These are phyloP conservation scores for Octomys mimax DNA, from an alignment of 2,797 vertebrate species.

Conservation along the genomic window DNA sequence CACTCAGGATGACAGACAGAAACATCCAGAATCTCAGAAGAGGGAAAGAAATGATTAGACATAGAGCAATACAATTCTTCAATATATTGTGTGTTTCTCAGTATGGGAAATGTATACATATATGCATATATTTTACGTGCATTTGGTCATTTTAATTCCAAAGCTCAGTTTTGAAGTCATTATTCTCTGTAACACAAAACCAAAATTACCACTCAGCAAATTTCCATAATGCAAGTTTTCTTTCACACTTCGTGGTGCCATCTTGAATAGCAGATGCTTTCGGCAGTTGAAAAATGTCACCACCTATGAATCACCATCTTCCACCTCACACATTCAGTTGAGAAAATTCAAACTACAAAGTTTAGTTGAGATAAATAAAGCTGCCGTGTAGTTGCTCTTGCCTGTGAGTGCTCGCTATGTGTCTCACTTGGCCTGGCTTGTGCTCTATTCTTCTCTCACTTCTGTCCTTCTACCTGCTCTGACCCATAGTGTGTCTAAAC, in stretches of 20 bases:
- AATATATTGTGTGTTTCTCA: not conserved
- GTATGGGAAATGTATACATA: not conserved
- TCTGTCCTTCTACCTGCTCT: not conserved
- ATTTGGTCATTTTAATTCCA: conserved; percentile 20
- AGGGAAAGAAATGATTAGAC: not conserved
- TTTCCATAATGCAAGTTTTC: conserved; percentile 51
- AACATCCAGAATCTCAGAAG: not conserved
- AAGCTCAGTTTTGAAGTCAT: not conserved
- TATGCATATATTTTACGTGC: not conserved
- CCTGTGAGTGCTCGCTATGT: not conserved
- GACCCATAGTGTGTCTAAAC: not conserved
- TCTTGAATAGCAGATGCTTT: conserved; percentile 62
- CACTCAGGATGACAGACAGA: not conserved
- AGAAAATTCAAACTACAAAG: not conserved
- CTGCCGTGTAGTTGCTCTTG: not conserved
- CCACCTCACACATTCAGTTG: not conserved
- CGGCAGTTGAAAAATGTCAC: conserved; percentile 45
- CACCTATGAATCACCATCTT: conserved; percentile 47
- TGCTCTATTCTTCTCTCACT: not conserved
- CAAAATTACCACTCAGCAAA: not conserved
- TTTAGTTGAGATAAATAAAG: conserved; percentile 38
- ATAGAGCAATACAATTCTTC: not conserved
- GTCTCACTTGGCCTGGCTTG: not conserved
- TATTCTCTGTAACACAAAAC: conserved; percentile 44
- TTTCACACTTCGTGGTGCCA: conserved; percentile 48